Conservation (phyloP, 1,140 invertebrate genomes). For the Lepidotrigona ventralis region DNA sequence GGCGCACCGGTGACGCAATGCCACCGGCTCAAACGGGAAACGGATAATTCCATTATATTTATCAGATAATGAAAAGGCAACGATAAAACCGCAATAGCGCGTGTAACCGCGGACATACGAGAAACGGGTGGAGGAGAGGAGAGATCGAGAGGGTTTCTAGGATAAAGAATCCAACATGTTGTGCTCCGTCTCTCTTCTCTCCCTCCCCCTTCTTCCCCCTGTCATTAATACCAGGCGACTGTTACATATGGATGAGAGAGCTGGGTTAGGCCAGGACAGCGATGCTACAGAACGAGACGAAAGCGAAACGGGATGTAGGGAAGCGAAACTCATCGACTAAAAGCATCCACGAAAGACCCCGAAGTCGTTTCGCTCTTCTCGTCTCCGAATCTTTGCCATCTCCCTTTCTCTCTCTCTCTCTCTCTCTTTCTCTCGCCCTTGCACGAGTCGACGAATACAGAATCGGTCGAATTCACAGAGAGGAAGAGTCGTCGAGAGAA, state of each 20-base stretch:
- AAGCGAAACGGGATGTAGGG: constrained; percentile 74
- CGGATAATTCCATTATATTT: constrained; percentile 76
- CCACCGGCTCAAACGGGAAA: constrained; percentile 48
- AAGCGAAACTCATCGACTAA: constrained; percentile 80
- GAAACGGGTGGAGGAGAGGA: constrained; percentile 35
- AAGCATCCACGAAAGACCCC: constrained; percentile 77
- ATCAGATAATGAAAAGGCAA: constrained; percentile 75
- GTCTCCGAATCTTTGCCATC: constrained; percentile 61
- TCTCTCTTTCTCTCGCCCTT: too few species aligned
- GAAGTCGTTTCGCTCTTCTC: constrained; percentile 73
- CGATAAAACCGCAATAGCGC: constrained; percentile 72
- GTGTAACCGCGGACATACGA: constrained; percentile 40
- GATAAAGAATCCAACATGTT: constrained; percentile 61
- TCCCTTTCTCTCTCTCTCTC: not conserved
- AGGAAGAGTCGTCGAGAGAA: constrained; percentile 5
- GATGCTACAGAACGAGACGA: constrained; percentile 72
- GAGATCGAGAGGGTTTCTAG: constrained; percentile 30
- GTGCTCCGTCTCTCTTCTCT: constrained; percentile 37
- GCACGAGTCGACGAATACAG: too few species aligned
- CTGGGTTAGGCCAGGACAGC: constrained; percentile 67
- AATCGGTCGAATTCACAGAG: too few species aligned
- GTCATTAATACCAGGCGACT: constrained; percentile 80
- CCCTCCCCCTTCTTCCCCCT: constrained; percentile 52
- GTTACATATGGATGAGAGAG: constrained; percentile 80
- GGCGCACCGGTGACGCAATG: constrained; percentile 13